phyloP scores from a whole-genome alignment of 2,113 vertebrate genomes.

The Ciconia maguari region DNA sequence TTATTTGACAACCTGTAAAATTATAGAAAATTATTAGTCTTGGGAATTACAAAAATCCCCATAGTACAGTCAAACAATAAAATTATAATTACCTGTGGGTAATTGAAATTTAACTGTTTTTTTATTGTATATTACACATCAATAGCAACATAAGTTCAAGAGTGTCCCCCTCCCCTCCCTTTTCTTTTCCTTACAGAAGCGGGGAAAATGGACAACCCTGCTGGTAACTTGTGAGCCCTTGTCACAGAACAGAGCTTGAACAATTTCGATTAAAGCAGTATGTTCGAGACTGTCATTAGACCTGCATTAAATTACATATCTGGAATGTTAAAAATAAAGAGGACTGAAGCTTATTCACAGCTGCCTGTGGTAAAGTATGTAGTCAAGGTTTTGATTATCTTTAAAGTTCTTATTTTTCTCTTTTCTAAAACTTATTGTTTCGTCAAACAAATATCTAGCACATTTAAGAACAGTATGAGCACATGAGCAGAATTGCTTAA shows the following conservation, averaged over 20 bases:
- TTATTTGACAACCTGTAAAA: slow-evolving; percentile 87
- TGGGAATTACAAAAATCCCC: slow-evolving; percentile 84
- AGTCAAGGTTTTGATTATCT: slow-evolving; percentile 78
- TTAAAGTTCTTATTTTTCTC: slow-evolving; percentile 76
- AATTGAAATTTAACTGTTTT: slow-evolving; percentile 87
- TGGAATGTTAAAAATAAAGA: slow-evolving; percentile 81
- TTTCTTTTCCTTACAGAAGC: slow-evolving; percentile 69
- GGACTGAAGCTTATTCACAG: slow-evolving; percentile 72
- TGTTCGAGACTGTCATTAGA: slow-evolving; percentile 80
- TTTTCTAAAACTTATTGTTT: slow-evolving; percentile 74
- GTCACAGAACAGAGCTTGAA: slow-evolving; percentile 76
- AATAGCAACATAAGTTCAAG: slow-evolving; percentile 83
- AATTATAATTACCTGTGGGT: slow-evolving; percentile 86
- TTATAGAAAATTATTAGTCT: slow-evolving; percentile 86
- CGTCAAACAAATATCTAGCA: slow-evolving; percentile 73
- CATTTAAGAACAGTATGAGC: slow-evolving; percentile 66
- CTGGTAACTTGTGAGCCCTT: slow-evolving; percentile 75
- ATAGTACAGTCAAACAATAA: slow-evolving; percentile 82
- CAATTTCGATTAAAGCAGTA: slow-evolving; percentile 80
- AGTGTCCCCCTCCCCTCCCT: slow-evolving; percentile 55
- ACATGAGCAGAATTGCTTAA: slow-evolving; percentile 53
- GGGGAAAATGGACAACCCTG: slow-evolving; percentile 77
- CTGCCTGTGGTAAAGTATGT: slow-evolving; percentile 69
- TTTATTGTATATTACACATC: slow-evolving; percentile 85
- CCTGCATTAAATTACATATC: slow-evolving; percentile 81